Evolutionary conservation across 2,113 vertebrate genomes (phyloP).

Genomic region (Spizaetus ornatus): DNA sequence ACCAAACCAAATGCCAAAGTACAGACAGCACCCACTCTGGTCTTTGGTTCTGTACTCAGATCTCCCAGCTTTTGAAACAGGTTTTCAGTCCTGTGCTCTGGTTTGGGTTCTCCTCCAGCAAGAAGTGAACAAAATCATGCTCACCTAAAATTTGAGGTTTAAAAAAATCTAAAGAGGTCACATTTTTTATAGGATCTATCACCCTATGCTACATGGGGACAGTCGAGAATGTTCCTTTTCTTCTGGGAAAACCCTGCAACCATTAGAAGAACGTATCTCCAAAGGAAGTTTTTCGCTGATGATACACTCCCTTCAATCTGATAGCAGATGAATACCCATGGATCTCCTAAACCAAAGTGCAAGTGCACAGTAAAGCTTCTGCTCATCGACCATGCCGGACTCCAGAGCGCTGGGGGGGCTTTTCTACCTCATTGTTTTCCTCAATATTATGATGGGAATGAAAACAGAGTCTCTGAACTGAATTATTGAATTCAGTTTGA

Average conservation of each 20-base stretch:
- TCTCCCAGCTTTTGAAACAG: not conserved
- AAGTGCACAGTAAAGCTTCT: not conserved
- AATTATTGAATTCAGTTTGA: not conserved
- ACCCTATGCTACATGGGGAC: not conserved
- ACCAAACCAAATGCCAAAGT: not conserved
- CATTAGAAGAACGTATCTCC: not conserved
- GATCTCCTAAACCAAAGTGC: not conserved
- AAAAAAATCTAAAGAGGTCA: not conserved
- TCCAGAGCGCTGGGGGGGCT: no score
- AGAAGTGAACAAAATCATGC: not conserved
- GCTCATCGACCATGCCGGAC: accelerated
- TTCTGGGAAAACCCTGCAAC: not conserved
- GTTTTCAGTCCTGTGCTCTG: not conserved
- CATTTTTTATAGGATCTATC: not conserved
- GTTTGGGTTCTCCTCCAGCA: not conserved
- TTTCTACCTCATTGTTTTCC: not conserved
- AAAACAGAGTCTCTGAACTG: not conserved
- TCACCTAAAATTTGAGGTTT: not conserved
- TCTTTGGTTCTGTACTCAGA: not conserved
- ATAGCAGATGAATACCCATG: not conserved
- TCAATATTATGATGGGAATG: not conserved
- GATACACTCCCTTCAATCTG: not conserved
- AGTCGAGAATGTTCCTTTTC: not conserved
- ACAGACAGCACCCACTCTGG: not conserved
- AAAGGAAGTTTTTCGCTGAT: not conserved